Base-by-base conservation (phyloP, 2,797 vertebrate genomes). In the Chiroxiphia lanceolata region DNA sequence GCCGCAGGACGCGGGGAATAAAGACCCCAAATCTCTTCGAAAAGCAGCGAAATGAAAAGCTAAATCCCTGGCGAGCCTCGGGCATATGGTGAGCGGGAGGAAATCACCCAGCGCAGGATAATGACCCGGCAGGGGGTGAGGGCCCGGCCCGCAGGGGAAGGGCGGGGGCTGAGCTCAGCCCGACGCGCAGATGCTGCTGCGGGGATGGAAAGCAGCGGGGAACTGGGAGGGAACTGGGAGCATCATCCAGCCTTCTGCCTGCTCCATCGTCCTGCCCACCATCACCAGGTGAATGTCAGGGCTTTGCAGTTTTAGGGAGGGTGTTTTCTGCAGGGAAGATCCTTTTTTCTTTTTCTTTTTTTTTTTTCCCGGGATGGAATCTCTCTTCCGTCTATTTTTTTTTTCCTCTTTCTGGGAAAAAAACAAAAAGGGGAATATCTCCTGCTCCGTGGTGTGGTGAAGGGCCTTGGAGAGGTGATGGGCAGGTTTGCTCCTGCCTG, bases 71-170 rank as follows among this genome's bases (percentile, higher is more conserved):
- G 72, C 0, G 88, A 91, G 78, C 54, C 90, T 10, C 40, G 23
- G 95, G 93, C 96, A 97, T 95, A 95, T 96, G 95, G 95, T 36
- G 91, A 40, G 80, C 83, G 67, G 89, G 86, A 88, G 89, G 67
- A 79, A 84, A 87, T 53, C 61, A 69, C 34, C 85, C 59, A 47
- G 83, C 13, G 90, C 27, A 15, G 88, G 93, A 96, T 80, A 96
- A 96, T 89, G 77, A 89, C 63, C 88, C 95, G 19, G 36, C 69
- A 15, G 83, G 94, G 93, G 90, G 83, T 12, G n/a, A 19, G 59
- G 26, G 81, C 72, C 60, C 63, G 8, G 54, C 80, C 84, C 53
- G 0, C 50, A 80, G 47, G 51, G 60, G 80, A 25, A 38, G 57
- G 29, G 63, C 27, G 21, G 29, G 9, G 57, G 36, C 40, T 45